These are phyloP conservation scores for Bombylius discolor DNA, from an alignment of 2,888 invertebrate genomes.

Conservation along the genomic window DNA sequence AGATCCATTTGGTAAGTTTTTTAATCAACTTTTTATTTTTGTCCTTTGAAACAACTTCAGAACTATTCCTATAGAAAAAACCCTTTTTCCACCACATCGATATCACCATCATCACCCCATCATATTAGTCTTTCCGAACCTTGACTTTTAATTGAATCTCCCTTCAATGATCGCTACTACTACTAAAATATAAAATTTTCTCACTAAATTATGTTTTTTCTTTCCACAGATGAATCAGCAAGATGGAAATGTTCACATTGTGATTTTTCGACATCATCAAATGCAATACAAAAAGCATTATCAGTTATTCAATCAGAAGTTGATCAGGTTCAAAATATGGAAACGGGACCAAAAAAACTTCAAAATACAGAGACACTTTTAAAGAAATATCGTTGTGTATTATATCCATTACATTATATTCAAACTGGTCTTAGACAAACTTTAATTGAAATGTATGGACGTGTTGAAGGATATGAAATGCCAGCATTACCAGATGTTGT, in stretches of 20 bases:
- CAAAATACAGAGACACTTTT: slow-evolving; percentile 50
- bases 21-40: background rate
- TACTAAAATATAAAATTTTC: too few species aligned
- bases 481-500: slow-evolving; percentile 60
- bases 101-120: too few species aligned
- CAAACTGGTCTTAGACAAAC: slow-evolving; percentile 53
- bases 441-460: slow-evolving; percentile 65
- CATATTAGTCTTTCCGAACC: too few species aligned
- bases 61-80: too few species aligned
- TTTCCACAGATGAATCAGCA: slow-evolving; percentile 18
- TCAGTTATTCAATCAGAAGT: slow-evolving; percentile 53
- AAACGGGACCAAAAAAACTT: slow-evolving; percentile 45
- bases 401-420: slow-evolving; percentile 67
- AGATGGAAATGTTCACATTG: slow-evolving; percentile 41
- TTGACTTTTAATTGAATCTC: background rate
- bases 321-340: slow-evolving; percentile 46
- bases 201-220: too few species aligned
- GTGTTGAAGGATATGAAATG: slow-evolving; percentile 54
- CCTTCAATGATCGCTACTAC: background rate
- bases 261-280: slow-evolving; percentile 46
- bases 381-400: slow-evolving; percentile 49
- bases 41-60: background rate
- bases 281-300: slow-evolving; percentile 48
- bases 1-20: slow-evolving; percentile 49
- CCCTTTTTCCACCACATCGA: too few species aligned